Evolutionary conservation across 2,113 vertebrate species (phyloP).

Genomic region (Carassius auratus): DNA sequence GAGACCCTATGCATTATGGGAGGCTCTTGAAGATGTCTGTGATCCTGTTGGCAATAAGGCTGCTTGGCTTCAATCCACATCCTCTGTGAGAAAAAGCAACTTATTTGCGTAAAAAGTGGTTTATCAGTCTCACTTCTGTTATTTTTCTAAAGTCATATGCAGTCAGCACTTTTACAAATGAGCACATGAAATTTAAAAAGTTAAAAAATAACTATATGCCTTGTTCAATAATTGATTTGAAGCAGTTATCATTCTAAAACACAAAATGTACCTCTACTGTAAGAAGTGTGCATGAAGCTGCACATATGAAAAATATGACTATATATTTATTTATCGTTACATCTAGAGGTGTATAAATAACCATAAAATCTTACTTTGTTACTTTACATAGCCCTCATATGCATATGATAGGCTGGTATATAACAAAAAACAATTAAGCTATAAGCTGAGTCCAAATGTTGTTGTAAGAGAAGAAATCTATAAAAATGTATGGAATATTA

Average conservation of each 20-base stretch:
- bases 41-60: conserved; percentile 22
- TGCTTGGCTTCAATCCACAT: conserved; percentile 36
- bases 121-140: not conserved
- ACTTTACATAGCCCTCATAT: not conserved
- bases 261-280: not conserved
- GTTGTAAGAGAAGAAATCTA: not conserved
- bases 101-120: conserved; percentile 5
- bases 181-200: not conserved
- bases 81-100: conserved; percentile 48
- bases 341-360: not conserved
- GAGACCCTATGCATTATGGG: conserved; percentile 39
- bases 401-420: not conserved
- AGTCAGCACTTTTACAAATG: not conserved
- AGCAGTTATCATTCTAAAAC: not conserved
- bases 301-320: not conserved
- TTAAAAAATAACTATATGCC: not conserved
- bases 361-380: not conserved
- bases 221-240: not conserved
- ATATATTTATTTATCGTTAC: not conserved
- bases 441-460: too few relatives aligned
- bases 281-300: not conserved
- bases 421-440: too few relatives aligned
- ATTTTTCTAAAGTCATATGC: not conserved
- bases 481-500: not conserved
- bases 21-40: conserved; percentile 27